Base-by-base conservation (phyloP, 2,797 vertebrate species). In the Sandelia bainsii region DNA sequence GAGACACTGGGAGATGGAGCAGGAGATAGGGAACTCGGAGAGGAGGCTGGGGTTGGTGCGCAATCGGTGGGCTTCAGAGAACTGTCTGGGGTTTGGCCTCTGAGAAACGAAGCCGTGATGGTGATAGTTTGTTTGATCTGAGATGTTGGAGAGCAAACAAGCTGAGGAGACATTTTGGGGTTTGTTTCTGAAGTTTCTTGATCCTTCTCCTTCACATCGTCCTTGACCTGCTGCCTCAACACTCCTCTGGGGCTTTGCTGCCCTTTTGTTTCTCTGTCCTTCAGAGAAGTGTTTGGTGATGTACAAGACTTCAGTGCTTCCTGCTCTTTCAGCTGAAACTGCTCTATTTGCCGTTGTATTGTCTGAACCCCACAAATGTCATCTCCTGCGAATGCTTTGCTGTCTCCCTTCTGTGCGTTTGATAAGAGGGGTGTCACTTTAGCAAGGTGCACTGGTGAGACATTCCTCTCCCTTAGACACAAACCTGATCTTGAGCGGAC, bases 311-410 rank as follows among this genome's bases (percentile, higher is more conserved):
- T 85, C 29, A 62, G 79, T 0, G 17, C 77, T 84, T 94, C 93
- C 85, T 93, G 90, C 37, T 93, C 91, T 62, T 82, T 92, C n/a
- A 95, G 68, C 59, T 91, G 85, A 64, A 95, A 86, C 72, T 93
- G 93, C 69, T 94, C 93, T 57, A 94, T 76, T 78, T 94, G 94
- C n/a, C 71, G 88, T 44, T 93, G 93, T 79, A 95, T 91, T 0
- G 79, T 83, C 87, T 85, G 92, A 80, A 93, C 81, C 10, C 90
- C 90, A 49, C 85, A 27, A 44, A 79, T 54, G 64, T 89, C 62
- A 29, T 92, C 89, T 52, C 78, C 82, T 69, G 90, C 77, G n/a
- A 69, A 52, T 10, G 85, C 63, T 45, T 84, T 62, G 75, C 54
- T 23, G 6, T 90, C 90, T 9, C 57, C 76, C 37, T 77, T 86